Evolutionary conservation across 2,888 invertebrate genomes (phyloP).

Genomic region (Caenorhabditis imperialis): DNA sequence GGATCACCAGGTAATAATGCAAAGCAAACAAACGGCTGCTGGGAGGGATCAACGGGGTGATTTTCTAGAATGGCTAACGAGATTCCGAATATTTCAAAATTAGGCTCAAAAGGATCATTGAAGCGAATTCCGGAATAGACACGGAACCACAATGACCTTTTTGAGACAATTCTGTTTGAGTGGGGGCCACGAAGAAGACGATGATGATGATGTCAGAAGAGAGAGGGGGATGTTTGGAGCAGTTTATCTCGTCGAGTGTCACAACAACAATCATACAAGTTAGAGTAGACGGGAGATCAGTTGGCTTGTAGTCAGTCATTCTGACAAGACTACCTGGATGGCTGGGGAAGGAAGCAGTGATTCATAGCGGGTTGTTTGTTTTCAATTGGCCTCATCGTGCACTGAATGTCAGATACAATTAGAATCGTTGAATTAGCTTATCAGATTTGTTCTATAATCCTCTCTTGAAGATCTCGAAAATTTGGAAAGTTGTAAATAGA

Average conservation of each 20-base stretch:
- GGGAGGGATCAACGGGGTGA: background rate
- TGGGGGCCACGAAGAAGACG: too few species aligned
- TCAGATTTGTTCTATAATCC: background rate
- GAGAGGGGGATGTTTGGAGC: slow-evolving; percentile 1
- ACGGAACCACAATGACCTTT: too few species aligned
- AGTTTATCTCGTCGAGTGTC: slow-evolving; percentile 10
- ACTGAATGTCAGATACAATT: background rate
- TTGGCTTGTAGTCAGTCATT: background rate
- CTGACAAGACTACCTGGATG: slow-evolving; percentile 6
- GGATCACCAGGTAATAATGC: slow-evolving; percentile 8
- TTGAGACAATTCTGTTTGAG: too few species aligned
- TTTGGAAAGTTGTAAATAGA: background rate
- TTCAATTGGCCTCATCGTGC: background rate
- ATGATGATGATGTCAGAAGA: slow-evolving; percentile 31
- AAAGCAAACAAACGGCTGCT: slow-evolving; percentile 7
- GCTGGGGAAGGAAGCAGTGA: background rate
- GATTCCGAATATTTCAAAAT: too few species aligned
- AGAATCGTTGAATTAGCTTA: background rate
- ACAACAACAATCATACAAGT: slow-evolving; percentile 41
- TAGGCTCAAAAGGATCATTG: too few species aligned
- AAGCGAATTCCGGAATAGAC: too few species aligned
- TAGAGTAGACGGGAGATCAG: slow-evolving; percentile 22
- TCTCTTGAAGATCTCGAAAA: background rate
- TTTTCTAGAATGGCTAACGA: background rate
- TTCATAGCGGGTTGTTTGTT: background rate